Percentiles rank a stretch among this genome's conserved stretches.
Conservation (phyloP, 2,888 invertebrate species). For the Ophion slaviceki region DNA sequence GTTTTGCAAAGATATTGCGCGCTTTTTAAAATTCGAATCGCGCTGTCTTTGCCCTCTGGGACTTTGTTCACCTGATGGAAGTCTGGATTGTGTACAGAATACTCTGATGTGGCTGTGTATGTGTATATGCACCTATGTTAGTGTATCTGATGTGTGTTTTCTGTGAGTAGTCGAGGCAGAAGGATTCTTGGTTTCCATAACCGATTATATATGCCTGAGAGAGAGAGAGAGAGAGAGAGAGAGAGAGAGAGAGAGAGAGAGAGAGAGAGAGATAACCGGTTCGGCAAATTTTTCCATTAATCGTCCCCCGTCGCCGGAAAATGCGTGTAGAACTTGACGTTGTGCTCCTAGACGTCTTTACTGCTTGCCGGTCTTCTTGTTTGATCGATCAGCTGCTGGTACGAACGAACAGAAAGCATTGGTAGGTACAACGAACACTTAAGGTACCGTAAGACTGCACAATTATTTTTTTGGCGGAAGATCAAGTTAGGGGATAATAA, state of each 20-base stretch:
- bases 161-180: conserved; percentile 52
- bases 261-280: conserved; percentile 42
- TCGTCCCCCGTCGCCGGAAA: conserved; percentile 47
- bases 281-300: conserved; percentile 49
- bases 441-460: too few species aligned
- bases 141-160: conserved; percentile 7
- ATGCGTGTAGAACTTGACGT: conserved; percentile 49
- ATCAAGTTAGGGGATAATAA: too few species aligned
- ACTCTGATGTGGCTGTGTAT: conserved; percentile 31
- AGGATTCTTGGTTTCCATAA: conserved; percentile 44
- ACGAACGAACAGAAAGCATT: neutral
- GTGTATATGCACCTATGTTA: conserved; percentile 17
- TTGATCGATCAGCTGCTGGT: conserved; percentile 79
- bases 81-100: conserved; percentile 53
- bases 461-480: too few species aligned
- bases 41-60: conserved; percentile 35
- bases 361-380: conserved; percentile 82
- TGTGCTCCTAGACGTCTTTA: conserved; percentile 68
- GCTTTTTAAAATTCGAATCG: conserved; percentile 27
- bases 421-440: neutral
- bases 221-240: conserved; percentile 30
- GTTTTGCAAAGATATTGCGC: conserved; percentile 28
- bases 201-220: conserved; percentile 53
- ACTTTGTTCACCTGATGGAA: conserved; percentile 60
- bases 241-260: conserved; percentile 47